These are phyloP conservation scores for Acyrthosiphon pisum DNA, from an alignment of 1,140 invertebrate genomes.

Conservation along the genomic window DNA sequence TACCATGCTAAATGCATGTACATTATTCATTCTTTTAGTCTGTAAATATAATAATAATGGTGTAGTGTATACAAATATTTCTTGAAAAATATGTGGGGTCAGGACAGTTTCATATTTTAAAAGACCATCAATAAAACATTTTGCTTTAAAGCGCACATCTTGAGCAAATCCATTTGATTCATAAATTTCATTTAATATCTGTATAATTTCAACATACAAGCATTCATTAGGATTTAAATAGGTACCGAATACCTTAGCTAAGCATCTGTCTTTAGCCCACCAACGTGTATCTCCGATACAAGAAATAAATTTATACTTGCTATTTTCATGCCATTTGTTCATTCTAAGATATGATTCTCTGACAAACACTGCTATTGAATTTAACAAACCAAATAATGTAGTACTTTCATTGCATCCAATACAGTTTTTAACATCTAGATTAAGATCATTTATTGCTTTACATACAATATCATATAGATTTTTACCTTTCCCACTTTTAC, in stretches of 20 bases:
- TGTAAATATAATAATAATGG: not conserved
- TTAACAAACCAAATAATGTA: not conserved
- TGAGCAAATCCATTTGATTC: not conserved
- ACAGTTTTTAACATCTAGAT: constrained; percentile 7
- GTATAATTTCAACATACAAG: not conserved
- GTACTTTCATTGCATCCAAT: not conserved
- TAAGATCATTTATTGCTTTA: not conserved
- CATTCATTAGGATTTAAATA: not conserved
- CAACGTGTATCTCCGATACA: not conserved
- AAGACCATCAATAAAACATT: not conserved
- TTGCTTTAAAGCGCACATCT: not conserved
- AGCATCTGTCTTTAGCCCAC: not conserved
- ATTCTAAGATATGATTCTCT: constrained; percentile 1
- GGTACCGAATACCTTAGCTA: not conserved
- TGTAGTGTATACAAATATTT: not conserved
- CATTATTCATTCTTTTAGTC: not conserved
- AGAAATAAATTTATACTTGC: not conserved
- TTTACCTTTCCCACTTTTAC: not conserved
- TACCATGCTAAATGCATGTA: not conserved
- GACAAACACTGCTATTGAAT: not conserved
- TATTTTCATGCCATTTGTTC: not conserved
- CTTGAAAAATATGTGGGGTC: not conserved
- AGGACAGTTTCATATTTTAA: constrained; percentile 2
- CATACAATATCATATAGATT: not conserved
- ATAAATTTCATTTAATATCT: not conserved